These are phyloP conservation scores for Phalanger gymnotis DNA, from an alignment of 2,797 vertebrate species.

Conservation along the genomic window DNA sequence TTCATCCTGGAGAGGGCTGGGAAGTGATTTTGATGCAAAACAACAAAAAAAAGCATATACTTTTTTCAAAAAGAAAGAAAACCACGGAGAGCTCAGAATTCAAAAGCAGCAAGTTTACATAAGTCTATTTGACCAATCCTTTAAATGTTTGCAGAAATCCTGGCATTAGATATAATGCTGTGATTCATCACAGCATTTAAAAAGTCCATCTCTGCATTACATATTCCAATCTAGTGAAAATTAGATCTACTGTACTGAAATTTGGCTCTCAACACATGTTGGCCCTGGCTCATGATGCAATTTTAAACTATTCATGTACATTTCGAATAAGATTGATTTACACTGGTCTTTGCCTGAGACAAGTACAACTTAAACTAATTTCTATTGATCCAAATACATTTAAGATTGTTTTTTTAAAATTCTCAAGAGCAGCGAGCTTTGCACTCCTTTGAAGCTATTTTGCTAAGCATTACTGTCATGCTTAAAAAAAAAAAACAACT, in stretches of 20 bases:
- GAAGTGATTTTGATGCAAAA: not conserved
- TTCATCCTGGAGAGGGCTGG: not conserved
- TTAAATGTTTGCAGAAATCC: conserved; percentile 37
- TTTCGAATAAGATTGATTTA: conserved; percentile 80
- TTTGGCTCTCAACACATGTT: conserved; percentile 72
- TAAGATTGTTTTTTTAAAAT: conserved; percentile 74
- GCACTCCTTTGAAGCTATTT: conserved; percentile 62
- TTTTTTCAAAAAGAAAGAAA: not conserved
- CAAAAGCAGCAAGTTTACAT: not conserved
- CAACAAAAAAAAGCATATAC: not conserved
- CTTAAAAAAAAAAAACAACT: conserved; percentile 22
- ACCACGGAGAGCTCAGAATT: not conserved
- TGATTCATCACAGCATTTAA: conserved; percentile 77
- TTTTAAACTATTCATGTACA: conserved; percentile 76
- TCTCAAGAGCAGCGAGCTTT: conserved; percentile 19
- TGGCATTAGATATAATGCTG: conserved; percentile 41
- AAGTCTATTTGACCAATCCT: conserved; percentile 23
- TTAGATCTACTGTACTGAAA: conserved; percentile 76
- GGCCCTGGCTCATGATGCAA: conserved; percentile 55
- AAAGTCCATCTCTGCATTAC: conserved; percentile 78
- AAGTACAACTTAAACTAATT: conserved; percentile 78
- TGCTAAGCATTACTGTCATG: conserved; percentile 33
- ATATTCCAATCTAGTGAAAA: conserved; percentile 75
- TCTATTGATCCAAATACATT: conserved; percentile 77
- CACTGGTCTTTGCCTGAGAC: conserved; percentile 69